Conservation (phyloP, 2,888 invertebrate species). For the Caenorhabditis wallacei region DNA sequence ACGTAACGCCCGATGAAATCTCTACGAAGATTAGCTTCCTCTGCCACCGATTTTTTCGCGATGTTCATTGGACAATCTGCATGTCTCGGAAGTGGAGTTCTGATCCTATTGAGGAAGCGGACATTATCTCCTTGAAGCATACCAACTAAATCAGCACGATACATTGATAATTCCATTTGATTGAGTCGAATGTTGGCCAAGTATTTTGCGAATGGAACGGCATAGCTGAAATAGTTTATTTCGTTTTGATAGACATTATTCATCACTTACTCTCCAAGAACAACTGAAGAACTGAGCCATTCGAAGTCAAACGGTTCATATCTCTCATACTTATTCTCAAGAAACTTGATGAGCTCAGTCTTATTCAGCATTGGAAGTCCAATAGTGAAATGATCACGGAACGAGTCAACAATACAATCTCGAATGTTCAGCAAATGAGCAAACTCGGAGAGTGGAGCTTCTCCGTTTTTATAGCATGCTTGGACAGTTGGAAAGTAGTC, state of each 20-base stretch:
- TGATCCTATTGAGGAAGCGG: background rate
- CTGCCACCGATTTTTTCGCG: background rate
- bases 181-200: background rate
- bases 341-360: background rate
- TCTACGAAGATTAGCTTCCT: background rate
- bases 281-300: background rate
- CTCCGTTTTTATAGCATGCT: background rate
- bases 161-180: constrained; percentile 2
- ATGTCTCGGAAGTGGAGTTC: background rate
- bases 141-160: background rate
- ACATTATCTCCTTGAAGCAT: no score
- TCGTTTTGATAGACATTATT: background rate
- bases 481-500: background rate
- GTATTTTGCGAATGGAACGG: background rate
- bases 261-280: constrained; percentile 5
- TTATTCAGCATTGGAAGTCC: background rate
- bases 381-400: constrained; percentile 2
- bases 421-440: background rate
- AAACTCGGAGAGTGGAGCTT: background rate
- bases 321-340: background rate
- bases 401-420: background rate
- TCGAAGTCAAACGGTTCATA: constrained; percentile 25
- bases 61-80: background rate
- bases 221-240: background rate
- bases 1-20: background rate